Base-by-base conservation (phyloP, 2,113 vertebrate species). In the Mungos mungo region DNA sequence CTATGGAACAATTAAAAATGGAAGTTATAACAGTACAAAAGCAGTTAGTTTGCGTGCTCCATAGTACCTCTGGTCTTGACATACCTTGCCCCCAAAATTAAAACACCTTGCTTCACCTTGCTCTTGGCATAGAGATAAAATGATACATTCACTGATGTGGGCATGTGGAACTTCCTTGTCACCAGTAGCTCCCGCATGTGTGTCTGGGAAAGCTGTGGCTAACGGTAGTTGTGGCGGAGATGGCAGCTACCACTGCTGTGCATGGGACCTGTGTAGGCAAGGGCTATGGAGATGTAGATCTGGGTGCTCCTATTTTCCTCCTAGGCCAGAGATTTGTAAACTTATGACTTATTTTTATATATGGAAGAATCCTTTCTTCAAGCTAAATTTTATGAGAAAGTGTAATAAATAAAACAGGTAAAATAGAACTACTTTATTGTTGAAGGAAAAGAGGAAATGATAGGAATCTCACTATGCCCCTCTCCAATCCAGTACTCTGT, bases 1-100 rank as follows among this genome's bases (percentile, higher is more conserved):
- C 81, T 41, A 33, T 91, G 27, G 38, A 16, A 89, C 92, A 93
- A 45, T 86, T 69, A 92, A 33, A 87, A 93, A 90, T 95, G 23
- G 14, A 91, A 93, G 33, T 83, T 94, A n/a, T 33, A 90, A 80
- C 21, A 74, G 27, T 81, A 19, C 12, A 71, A 41, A 89, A 93
- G 31, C 23, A 65, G 57, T 85, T 87, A n/a, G 60, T 87, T 89
- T 92, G 13, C 31, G 33, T 80, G 33, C 8, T 87, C 31, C 12
- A 66, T 4, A 33, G 3, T 80, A 41, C 80, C 29, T 90, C 60
- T 93, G 29, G 80, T 69, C 29, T 63, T 76, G 29, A 69, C 47
- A 69, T 3, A 31, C 14, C 13, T 45, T 35, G 29, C 79, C 41
- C 13, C 3, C 11, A 11, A 79, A 93, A 68, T 57, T 81, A 95